Evolutionary conservation across 2,113 vertebrate genomes (phyloP), one percentile per base, ranked within the genome.

Genomic region (Prolemur simus): DNA sequence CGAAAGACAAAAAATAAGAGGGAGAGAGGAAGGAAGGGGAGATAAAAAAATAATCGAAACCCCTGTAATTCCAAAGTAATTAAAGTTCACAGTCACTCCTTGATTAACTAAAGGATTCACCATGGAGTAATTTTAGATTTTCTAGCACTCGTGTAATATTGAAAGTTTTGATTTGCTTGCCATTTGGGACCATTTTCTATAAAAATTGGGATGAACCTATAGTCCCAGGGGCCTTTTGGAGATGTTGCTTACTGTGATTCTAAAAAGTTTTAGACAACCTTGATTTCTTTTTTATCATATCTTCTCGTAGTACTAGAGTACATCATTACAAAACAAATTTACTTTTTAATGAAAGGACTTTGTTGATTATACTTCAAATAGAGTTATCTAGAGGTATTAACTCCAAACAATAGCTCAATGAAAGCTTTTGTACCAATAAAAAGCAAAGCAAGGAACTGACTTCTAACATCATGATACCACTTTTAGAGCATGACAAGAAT

Each of bases 31-130:
- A 21, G 82, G 37, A 3, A 34, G 66, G 29, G 64, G 37, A 73
- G 63, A 87, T 29, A 71, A 69, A 15, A 94, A 96, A 52, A 42
- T 71, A 47, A 89, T 64, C 27, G 29, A 64, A 89, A 95, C 5
- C 10, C 12, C 39, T 93, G 54, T 11, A 87, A 92, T 95, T 96
- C 18, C 47, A 90, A 96, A 84, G 23, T 58, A 69, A 68, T 96
- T 94, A 84, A 82, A 90, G 47, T 96, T 96, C 15, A 89, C n/a
- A 81, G 9, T 81, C 6, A 93, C n/a, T 83, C 42, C 25, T 89
- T 73, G 34, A 69, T 60, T 83, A 92, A 71, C 58, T 2, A 69
- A 56, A 88, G 39, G 8, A 64, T 87, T 98, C 34, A 27, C 52
- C 23, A 6, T 23, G 29, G 68, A 14, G 4, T 87, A 81, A 93